Conservation (phyloP, 2,888 invertebrate genomes). For the Chaetoderma sp. region DNA sequence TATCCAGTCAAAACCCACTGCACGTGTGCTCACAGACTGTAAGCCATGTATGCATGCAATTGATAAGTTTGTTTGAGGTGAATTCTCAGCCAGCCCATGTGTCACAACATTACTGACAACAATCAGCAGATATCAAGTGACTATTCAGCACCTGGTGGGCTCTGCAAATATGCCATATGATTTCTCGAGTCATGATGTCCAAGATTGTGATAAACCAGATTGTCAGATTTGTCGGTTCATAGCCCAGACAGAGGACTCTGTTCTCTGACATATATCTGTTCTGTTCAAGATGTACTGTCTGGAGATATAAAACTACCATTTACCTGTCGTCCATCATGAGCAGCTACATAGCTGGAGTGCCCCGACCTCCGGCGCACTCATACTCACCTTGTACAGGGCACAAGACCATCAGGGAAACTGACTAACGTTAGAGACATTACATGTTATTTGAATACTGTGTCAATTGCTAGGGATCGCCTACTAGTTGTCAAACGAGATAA, state of each 20-base stretch:
- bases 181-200: slow-evolving; percentile 36
- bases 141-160: slow-evolving; percentile 21
- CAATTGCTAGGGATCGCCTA: too few species aligned
- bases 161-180: slow-evolving; percentile 35
- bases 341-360: slow-evolving; percentile 23
- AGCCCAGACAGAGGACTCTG: slow-evolving; percentile 30
- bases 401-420: too few species aligned
- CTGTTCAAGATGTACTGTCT: slow-evolving; percentile 18
- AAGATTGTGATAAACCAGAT: slow-evolving; percentile 23
- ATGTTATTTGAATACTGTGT: too few species aligned
- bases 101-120: slow-evolving; percentile 36
- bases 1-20: slow-evolving; percentile 32
- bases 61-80: slow-evolving; percentile 37
- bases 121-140: slow-evolving; percentile 24
- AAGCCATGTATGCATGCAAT: slow-evolving; percentile 42
- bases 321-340: slow-evolving; percentile 30
- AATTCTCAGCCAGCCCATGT: slow-evolving; percentile 37
- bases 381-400: too few species aligned
- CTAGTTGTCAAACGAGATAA: too few species aligned
- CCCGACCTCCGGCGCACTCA: too few species aligned
- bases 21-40: slow-evolving; percentile 39
- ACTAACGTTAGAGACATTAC: too few species aligned
- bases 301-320: slow-evolving; percentile 28
- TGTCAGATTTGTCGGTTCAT: slow-evolving; percentile 28
- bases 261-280: slow-evolving; percentile 27